phyloP scores from a whole-genome alignment of 2,113 vertebrate species.

The Amazona vittata region DNA sequence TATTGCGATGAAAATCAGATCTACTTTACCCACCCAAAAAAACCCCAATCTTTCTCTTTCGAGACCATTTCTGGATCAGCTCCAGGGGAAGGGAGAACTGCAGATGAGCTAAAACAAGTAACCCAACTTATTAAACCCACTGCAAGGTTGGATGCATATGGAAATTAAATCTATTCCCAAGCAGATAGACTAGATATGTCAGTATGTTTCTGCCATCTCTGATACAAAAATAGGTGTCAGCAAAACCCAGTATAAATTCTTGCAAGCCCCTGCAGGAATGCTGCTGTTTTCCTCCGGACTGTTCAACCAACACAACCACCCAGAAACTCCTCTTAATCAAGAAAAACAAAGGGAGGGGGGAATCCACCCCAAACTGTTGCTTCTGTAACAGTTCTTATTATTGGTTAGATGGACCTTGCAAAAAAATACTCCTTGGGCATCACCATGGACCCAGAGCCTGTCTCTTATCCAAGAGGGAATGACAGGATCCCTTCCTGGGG shows the following conservation, averaged over 20 bases:
- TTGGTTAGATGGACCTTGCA: not conserved
- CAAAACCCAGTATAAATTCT: slow-evolving; percentile 10
- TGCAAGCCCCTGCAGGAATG: slow-evolving; percentile 35
- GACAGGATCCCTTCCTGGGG: not conserved
- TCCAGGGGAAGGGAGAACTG: not conserved
- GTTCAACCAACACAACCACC: not conserved
- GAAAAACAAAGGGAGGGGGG: not conserved
- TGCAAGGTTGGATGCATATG: not conserved
- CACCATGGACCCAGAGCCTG: not conserved
- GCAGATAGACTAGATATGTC: slow-evolving; percentile 10
- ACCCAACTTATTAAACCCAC: not conserved
- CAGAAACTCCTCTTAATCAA: not conserved
- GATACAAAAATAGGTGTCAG: slow-evolving; percentile 27
- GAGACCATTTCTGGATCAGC: not conserved
- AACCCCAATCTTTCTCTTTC: not conserved
- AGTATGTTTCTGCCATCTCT: slow-evolving; percentile 6
- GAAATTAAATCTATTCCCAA: slow-evolving; percentile 6
- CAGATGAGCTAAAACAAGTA: slow-evolving; percentile 15
- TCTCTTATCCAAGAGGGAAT: not conserved
- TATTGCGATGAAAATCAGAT: not conserved
- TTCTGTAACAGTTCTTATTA: not conserved
- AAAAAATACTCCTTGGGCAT: not conserved
- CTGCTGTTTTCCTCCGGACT: not conserved
- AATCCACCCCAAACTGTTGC: not conserved
- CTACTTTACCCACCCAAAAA: not conserved